Evolutionary conservation across 2,888 invertebrate genomes (phyloP).

Genomic region (Pachydiplax longipennis): DNA sequence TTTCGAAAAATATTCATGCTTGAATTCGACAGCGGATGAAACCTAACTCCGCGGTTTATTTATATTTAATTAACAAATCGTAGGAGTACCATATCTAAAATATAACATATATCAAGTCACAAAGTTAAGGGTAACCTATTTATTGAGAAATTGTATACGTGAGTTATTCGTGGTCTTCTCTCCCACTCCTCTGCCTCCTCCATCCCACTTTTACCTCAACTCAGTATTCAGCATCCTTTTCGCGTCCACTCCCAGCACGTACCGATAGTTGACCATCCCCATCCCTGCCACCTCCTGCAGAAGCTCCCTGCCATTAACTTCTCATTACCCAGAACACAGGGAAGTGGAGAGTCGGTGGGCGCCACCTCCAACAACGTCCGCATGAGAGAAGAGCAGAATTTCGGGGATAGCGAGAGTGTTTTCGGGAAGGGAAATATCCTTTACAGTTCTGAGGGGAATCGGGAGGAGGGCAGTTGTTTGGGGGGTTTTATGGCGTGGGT

Average conservation of each 20-base stretch:
- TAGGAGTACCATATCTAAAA: too few species aligned
- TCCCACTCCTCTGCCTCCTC: neutral
- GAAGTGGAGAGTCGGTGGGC: neutral
- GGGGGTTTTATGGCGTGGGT: neutral
- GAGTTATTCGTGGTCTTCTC: neutral
- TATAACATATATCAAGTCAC: too few species aligned
- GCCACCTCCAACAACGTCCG: too few species aligned
- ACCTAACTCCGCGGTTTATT: too few species aligned
- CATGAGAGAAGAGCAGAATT: neutral
- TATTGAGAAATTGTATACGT: too few species aligned
- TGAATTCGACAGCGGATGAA: too few species aligned
- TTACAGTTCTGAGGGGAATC: neutral
- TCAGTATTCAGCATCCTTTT: neutral
- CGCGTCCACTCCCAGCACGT: neutral
- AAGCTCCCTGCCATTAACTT: neutral
- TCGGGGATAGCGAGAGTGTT: neutral
- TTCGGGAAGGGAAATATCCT: neutral
- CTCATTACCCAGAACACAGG: neutral
- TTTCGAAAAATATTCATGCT: too few species aligned
- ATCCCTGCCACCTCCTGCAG: neutral
- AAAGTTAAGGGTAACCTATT: too few species aligned
- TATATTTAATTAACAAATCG: too few species aligned
- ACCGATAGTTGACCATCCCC: neutral
- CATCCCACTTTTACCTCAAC: neutral
- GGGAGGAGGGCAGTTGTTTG: neutral